Percentiles rank a stretch among this genome's conserved stretches.
Conservation (phyloP, 64 coral and sea anemone species). For the Acropora yongei region DNA sequence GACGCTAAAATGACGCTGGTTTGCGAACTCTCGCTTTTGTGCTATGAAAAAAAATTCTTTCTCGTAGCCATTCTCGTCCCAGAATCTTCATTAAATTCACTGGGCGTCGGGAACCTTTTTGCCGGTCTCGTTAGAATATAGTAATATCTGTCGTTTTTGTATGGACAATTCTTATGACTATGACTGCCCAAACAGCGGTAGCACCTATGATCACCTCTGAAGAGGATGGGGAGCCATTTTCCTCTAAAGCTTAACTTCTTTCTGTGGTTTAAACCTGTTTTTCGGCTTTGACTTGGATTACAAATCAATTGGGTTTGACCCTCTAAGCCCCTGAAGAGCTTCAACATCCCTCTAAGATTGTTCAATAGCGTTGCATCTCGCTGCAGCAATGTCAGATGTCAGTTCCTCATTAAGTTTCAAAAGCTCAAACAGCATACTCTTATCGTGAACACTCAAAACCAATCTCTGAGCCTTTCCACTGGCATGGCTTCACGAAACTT, state of each 20-base stretch:
- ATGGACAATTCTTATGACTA: conserved; percentile 51
- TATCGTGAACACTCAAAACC: conserved; percentile 51
- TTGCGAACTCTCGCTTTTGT: not conserved
- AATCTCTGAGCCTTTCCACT: conserved; percentile 47
- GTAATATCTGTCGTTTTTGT: conserved; percentile 55
- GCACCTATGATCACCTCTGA: conserved; percentile 24
- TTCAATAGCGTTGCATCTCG: conserved; percentile 52
- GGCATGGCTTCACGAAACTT: conserved; percentile 61
- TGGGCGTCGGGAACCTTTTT: conserved; percentile 29
- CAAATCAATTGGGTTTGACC: not conserved
- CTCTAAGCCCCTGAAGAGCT: conserved; percentile 14
- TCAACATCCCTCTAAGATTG: conserved; percentile 53
- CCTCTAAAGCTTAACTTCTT: conserved; percentile 12
- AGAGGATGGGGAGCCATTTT: not conserved
- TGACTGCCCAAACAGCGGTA: conserved; percentile 54
- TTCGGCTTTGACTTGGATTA: conserved; percentile 17
- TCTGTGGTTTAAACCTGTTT: conserved; percentile 29
- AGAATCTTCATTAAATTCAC: not conserved
- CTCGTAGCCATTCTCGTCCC: not conserved
- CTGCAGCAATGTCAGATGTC: conserved; percentile 67
- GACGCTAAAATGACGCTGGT: no score
- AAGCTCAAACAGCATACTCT: conserved; percentile 43
- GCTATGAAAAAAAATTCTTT: conserved; percentile 1
- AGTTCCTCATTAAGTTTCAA: conserved; percentile 65
- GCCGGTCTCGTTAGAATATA: conserved; percentile 53